Percentiles rank a stretch among this genome's conserved stretches.
Conservation (phyloP, 2,113 vertebrate genomes). For the Hippoglossus stenolepis region DNA sequence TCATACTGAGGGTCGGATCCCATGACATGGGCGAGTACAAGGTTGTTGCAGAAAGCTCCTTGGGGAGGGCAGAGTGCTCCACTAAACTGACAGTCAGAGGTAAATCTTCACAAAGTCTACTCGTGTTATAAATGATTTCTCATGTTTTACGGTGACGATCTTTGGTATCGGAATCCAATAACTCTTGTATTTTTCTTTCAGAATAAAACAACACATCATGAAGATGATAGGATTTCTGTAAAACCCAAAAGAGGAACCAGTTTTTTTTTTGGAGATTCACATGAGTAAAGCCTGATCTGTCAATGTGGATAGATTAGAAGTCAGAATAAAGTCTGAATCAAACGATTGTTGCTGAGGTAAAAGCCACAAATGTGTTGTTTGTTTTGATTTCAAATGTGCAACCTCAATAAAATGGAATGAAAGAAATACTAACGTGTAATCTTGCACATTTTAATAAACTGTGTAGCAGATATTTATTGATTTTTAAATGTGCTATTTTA, state of each 20-base stretch:
- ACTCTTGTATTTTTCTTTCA: slow-evolving; percentile 53
- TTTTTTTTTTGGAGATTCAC: not conserved
- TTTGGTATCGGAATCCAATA: slow-evolving; percentile 15
- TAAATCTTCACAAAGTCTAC: slow-evolving; percentile 47
- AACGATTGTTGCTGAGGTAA: slow-evolving; percentile 2
- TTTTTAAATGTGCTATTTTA: not conserved
- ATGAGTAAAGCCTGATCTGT: not conserved
- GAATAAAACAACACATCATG: slow-evolving; percentile 62
- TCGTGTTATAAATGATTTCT: not conserved
- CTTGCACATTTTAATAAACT: slow-evolving; percentile 6
- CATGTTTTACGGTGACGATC: not conserved
- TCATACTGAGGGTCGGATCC: slow-evolving; percentile 84
- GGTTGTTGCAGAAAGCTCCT: slow-evolving; percentile 84
- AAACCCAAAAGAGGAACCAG: slow-evolving; percentile 11
- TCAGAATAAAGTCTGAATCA: not conserved
- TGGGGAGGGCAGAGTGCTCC: slow-evolving; percentile 84
- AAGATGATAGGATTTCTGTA: slow-evolving; percentile 24
- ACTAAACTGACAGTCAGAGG: slow-evolving; percentile 89
- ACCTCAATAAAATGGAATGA: slow-evolving; percentile 19
- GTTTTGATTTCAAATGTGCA: slow-evolving; percentile 16
- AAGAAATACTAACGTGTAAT: slow-evolving; percentile 2
- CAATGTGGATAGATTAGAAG: not conserved
- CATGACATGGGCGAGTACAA: slow-evolving; percentile 88
- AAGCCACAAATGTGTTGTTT: not conserved
- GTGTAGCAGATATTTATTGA: not conserved